A percentile compares a stretch with the other conserved stretches of the same genome.
Evolutionary conservation across 1,140 invertebrate genomes (phyloP).

Genomic region (Lordiphosa mommai): DNA sequence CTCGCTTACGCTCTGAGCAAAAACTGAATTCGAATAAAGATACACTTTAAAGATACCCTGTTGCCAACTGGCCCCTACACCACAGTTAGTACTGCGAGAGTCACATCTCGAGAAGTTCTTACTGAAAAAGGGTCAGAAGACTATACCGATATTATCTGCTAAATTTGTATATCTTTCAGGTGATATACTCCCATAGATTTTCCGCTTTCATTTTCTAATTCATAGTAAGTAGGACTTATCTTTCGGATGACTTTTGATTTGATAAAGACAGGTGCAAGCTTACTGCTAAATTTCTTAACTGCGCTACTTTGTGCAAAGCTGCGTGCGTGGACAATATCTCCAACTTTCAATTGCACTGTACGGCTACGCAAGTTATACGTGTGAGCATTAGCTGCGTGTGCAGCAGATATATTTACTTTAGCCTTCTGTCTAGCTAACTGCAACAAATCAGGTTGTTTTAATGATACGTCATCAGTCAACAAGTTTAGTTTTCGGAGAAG

Average conservation of each 20-base stretch:
- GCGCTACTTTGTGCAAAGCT: constrained; percentile 15
- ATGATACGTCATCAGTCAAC: constrained; percentile 1
- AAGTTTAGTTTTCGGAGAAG: constrained; percentile 8
- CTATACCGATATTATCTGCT: too few relatives aligned
- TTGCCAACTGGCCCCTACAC: background rate
- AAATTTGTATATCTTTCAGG: constrained; percentile 14
- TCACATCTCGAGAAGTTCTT: background rate
- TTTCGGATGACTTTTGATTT: background rate
- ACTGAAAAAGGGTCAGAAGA: background rate
- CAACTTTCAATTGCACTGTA: background rate
- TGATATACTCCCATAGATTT: constrained; percentile 9
- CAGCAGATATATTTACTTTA: background rate
- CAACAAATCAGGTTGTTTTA: background rate
- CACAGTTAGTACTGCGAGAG: constrained; percentile 4
- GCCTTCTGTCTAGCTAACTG: background rate
- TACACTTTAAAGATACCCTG: background rate
- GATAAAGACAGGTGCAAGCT: background rate
- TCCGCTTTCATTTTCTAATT: background rate
- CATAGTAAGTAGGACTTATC: constrained; percentile 7
- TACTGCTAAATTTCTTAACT: constrained; percentile 3
- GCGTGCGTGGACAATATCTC: constrained; percentile 1
- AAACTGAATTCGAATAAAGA: background rate
- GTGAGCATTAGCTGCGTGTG: too few relatives aligned
- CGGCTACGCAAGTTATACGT: too few relatives aligned
- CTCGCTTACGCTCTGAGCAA: too few relatives aligned